phyloP scores from a whole-genome alignment of 2,888 invertebrate genomes.

The Prosopocoilus inquinatus region DNA sequence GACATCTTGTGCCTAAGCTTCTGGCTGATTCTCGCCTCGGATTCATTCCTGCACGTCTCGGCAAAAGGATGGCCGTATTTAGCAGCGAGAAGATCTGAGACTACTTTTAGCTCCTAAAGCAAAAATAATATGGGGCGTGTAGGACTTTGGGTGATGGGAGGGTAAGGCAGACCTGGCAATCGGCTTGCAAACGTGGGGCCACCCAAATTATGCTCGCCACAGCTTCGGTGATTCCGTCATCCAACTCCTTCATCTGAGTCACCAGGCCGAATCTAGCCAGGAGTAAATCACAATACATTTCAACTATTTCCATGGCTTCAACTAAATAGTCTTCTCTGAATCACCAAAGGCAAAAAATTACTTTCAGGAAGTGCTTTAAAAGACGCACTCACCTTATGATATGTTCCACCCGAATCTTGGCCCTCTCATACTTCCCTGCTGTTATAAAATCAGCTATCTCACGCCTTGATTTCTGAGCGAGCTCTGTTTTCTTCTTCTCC shows the following conservation, averaged over 20 bases:
- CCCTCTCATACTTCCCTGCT: slow-evolving; percentile 81
- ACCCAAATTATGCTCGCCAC: slow-evolving; percentile 97
- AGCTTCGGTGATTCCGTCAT: slow-evolving; percentile 93
- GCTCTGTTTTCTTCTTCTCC: slow-evolving; percentile 97
- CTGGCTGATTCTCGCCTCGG: slow-evolving; percentile 72
- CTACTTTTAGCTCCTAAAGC: slow-evolving; percentile 65
- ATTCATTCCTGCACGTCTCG: slow-evolving; percentile 82
- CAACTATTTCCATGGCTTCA: slow-evolving; percentile 98
- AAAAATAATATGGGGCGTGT: background rate
- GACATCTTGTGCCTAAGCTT: slow-evolving; percentile 92
- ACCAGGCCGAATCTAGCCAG: slow-evolving; percentile 95
- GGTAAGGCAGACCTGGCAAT: slow-evolving; percentile 62
- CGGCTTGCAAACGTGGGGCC: slow-evolving; percentile 86
- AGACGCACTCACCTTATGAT: slow-evolving; percentile 71
- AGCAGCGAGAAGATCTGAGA: slow-evolving; percentile 82
- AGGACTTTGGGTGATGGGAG: background rate
- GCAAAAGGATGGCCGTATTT: slow-evolving; percentile 96
- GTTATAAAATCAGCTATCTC: slow-evolving; percentile 97
- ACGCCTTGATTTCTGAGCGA: slow-evolving; percentile 91
- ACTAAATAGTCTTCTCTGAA: slow-evolving; percentile 95
- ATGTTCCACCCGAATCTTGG: slow-evolving; percentile 96
- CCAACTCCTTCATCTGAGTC: slow-evolving; percentile 94
- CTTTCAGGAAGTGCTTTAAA: background rate
- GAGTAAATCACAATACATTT: slow-evolving; percentile 98
- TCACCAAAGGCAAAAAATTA: background rate